Base-by-base conservation (phyloP, 2,888 invertebrate genomes). In the Pyrochroa serraticornis region DNA sequence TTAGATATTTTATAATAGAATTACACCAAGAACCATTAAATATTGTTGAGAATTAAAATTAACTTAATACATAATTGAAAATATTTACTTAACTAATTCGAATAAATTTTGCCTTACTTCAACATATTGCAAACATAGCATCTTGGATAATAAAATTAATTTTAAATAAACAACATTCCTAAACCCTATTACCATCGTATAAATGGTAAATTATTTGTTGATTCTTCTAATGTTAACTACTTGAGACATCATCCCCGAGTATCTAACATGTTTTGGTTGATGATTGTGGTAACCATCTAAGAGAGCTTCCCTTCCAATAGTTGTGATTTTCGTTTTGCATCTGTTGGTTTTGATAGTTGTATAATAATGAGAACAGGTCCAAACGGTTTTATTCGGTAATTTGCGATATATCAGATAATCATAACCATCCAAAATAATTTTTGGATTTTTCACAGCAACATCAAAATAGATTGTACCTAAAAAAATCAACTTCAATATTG, bases 361-460 rank as follows among this genome's bases (percentile, higher is more conserved):
- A 30, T 43, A 43, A 30, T 48, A 48, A 8, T 37, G 13, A 33
- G 50, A 22, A 32, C 58, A 58, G 6, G 38, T 33, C 58, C 58
- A 58, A 0, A 53, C 41, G 7, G 58, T 58, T 42, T 58, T 58
- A 10, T 42, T 35, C 2, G 58, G 53, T 8, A 48, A 12, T 45
- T 53, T 58, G 12, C 54, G 49, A 22, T 56, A 50, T 34, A 56
- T 50, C 6, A 64, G 54, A 46, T 63, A 72, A 6, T 63, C 66
- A 48, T 67, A 63, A 6, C 69, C 55, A 42, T 71, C 65, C 12
- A 73, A 43, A 47, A 73, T 66, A 41, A 73, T 64, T 61, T 69
- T 70, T 6, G 72, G 69, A 13, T 70, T 64, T 48, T 70, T 71
- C 35, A 53, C 54, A 22, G 65, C 70, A 22, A 62, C 60, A 9